phyloP scores from a whole-genome alignment of 2,888 invertebrate species.

The Luperina nickerlii region DNA sequence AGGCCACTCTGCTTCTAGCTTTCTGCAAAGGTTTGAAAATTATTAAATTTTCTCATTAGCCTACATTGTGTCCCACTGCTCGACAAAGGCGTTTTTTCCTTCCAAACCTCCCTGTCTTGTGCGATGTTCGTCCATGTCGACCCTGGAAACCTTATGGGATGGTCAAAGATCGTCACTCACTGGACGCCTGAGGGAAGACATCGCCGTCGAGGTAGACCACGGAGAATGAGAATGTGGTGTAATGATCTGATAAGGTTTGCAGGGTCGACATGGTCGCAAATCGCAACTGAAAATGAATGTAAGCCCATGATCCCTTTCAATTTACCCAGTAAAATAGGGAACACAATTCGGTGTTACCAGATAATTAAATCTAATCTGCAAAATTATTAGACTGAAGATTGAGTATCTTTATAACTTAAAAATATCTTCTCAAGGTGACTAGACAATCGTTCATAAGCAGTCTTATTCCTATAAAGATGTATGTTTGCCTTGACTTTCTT shows the following conservation, averaged over 20 bases:
- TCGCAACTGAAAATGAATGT: background rate
- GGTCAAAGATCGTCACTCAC: no score
- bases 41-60: no score
- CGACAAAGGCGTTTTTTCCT: no score
- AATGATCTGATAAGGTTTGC: no score
- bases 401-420: background rate
- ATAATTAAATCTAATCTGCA: background rate
- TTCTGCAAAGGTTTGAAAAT: background rate
- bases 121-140: no score
- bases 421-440: slow-evolving; percentile 80
- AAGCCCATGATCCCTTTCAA: background rate
- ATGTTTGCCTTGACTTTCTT: slow-evolving; percentile 91
- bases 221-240: no score
- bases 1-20: background rate
- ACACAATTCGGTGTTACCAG: slow-evolving; percentile 12
- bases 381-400: background rate
- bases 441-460: slow-evolving; percentile 84
- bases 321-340: background rate
- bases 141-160: no score
- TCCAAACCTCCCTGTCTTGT: no score
- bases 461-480: slow-evolving; percentile 91
- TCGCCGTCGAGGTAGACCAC: no score
- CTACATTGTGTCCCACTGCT: no score
- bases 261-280: no score
- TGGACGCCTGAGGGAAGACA: no score